Conservation (phyloP, 2,113 vertebrate species). For the Ictalurus furcatus region DNA sequence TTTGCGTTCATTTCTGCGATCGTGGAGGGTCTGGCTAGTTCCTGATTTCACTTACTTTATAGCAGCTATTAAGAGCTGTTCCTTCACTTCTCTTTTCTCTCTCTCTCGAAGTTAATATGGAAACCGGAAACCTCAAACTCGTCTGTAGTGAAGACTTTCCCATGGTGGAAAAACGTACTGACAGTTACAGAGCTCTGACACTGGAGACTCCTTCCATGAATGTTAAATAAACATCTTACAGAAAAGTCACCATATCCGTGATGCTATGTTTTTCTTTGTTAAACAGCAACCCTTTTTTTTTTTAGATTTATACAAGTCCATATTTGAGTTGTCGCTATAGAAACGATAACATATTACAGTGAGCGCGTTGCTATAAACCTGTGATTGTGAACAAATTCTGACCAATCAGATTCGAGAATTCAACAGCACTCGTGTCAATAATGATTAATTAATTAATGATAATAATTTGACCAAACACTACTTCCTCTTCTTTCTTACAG, state of each 20-base stretch:
- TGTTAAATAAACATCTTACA: not conserved
- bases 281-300: no score
- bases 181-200: not conserved
- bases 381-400: not conserved
- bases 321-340: not conserved
- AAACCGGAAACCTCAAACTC: not conserved
- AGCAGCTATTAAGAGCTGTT: not conserved
- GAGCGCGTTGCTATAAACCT: not conserved
- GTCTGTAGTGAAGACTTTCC: not conserved
- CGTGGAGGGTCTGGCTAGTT: not conserved
- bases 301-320: no score
- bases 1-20: no score
- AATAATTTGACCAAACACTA: not conserved
- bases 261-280: not conserved
- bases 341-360: not conserved
- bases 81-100: not conserved
- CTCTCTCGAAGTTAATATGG: not conserved
- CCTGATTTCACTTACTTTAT: not conserved
- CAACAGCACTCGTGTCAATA: not conserved
- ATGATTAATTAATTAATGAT: not conserved
- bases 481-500: not conserved
- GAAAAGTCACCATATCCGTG: not conserved
- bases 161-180: not conserved
- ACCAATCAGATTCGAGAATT: not conserved
- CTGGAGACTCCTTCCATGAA: not conserved